Base-by-base conservation (phyloP, 2,797 vertebrate genomes). In the Cottoperca gobio region DNA sequence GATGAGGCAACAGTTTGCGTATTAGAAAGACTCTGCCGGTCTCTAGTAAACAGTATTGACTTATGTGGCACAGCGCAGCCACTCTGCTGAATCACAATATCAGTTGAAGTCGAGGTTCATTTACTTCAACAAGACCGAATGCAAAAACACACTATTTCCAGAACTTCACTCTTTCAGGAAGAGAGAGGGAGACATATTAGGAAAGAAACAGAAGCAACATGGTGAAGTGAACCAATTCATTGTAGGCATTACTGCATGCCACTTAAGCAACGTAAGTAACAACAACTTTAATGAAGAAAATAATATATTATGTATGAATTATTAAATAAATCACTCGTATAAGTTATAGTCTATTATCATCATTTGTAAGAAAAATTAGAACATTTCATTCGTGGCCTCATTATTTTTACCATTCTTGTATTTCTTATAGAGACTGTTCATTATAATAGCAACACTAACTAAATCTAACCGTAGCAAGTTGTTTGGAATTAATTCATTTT, bases 21-120 rank as follows among this genome's bases (percentile, higher is more conserved):
- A 50, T 77, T 70, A 83, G 74, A 85, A 78, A 73, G 71, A 58
- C 72, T n/a, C n/a, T n/a, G n/a, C n/a, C n/a, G 33, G 40, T 67
- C 52, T 71, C 10, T 73, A 68, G 74, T 82, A 73, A 88, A 79
- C 73, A 70, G 28, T 80, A 84, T 86, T 70, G 78, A 85, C 71
- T 81, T 73, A 46, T 76, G 79, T 75, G 78, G 70, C 71, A 40
- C 26, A 1, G 16, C 31, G 61, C 54, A 78, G 72, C 60, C 13
- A 49, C 70, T 73, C 75, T 43, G 64, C 73, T 78, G 69, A 78
- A 78, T 82, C 81, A 76, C 75, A 78, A 62, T 82, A 75, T 84
- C 66, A 78, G 65, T 55, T 46, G 13, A 76, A 80, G 81, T 84
- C 53, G 23, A 77, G 70, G 52, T 81, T 82, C 61, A 84, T 90